Evolutionary conservation across 2,888 invertebrate species (phyloP).

Genomic region (Scaptomyza parva): DNA sequence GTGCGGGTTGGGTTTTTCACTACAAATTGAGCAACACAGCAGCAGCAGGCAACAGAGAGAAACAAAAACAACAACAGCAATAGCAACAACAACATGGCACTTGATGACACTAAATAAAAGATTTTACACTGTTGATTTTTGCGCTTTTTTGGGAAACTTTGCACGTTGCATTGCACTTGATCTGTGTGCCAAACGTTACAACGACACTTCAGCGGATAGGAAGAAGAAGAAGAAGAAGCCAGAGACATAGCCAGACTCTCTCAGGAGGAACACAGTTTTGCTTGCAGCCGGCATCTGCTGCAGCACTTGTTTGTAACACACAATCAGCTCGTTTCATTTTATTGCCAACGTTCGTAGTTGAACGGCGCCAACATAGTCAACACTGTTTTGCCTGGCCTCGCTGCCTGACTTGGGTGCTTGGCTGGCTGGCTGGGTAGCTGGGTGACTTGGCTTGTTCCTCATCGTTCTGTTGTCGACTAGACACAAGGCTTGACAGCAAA

Average conservation of each 20-base stretch:
- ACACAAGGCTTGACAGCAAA: slow-evolving; percentile 81
- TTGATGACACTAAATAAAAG: slow-evolving; percentile 80
- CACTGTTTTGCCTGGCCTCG: slow-evolving; percentile 3
- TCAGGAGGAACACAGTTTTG: slow-evolving; percentile 2
- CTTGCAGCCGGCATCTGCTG: slow-evolving; percentile 49
- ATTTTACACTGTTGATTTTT: slow-evolving; percentile 80
- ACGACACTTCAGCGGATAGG: slow-evolving; percentile 67
- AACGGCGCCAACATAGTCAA: slow-evolving; percentile 27
- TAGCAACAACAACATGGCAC: slow-evolving; percentile 51
- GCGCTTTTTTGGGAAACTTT: slow-evolving; percentile 76
- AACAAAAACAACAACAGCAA: slow-evolving; percentile 19
- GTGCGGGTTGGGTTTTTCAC: slow-evolving; percentile 54
- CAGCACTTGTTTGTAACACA: slow-evolving; percentile 73
- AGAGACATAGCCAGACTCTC: background rate
- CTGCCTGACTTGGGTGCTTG: background rate
- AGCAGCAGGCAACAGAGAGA: slow-evolving; percentile 19
- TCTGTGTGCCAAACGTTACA: slow-evolving; percentile 81
- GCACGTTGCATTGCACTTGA: slow-evolving; percentile 81
- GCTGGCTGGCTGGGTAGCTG: background rate
- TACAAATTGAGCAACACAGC: slow-evolving; percentile 56
- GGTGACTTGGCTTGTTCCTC: slow-evolving; percentile 21
- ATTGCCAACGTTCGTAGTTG: slow-evolving; percentile 74
- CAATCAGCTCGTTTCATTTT: slow-evolving; percentile 79
- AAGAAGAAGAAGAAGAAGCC: background rate
- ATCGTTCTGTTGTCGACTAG: slow-evolving; percentile 59